Evolutionary conservation across 2,113 vertebrate genomes (phyloP), one percentile per base, ranked within the genome.

Genomic region (Megaceryle maxima): DNA sequence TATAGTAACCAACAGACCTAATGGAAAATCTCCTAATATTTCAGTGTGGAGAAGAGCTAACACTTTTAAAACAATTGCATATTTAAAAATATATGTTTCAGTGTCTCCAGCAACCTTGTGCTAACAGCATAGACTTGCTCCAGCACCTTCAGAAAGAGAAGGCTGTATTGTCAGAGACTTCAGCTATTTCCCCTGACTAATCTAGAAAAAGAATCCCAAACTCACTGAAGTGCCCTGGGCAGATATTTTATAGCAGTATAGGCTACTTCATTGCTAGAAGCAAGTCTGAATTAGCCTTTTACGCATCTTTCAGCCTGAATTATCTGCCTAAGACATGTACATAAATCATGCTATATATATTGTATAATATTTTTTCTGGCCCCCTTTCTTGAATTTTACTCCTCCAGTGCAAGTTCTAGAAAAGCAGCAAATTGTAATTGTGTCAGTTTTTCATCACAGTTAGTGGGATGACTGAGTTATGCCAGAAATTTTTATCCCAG

Each of bases 201-300:
- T 93, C 94, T 95, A 95, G 96, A 95, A 97, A 86, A 94, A 93
- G 95, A 94, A 94, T 94, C 94, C 91, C 95, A 95, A 90, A 90
- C 90, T 96, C 94, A 95, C 92, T 93, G 91, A 95, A 97, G 96
- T 97, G 96, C 97, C 90, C 94, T 92, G 80, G 87, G 94, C 77
- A 95, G 90, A 85, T 20, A 86, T 96, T 97, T 97, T 91, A 96
- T 84, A 96, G 96, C 91, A 90, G 82, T 66, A 79, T 63, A 93
- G 92, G 92, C 48, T 87, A 95, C 93, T 96, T 93, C 86, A 87
- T 94, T 84, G 84, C 96, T 94, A 80, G 94, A 90, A 96, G 83
- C 85, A 94, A 90, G 77, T 92, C 85, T 96, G 1, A 95, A 96
- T 97, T 94, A 97, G 92, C 78, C 90, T 97, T 97, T 97, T 96